Evolutionary conservation across 2,113 vertebrate species (phyloP).

Genomic region (Brachionichthys hirsutus): DNA sequence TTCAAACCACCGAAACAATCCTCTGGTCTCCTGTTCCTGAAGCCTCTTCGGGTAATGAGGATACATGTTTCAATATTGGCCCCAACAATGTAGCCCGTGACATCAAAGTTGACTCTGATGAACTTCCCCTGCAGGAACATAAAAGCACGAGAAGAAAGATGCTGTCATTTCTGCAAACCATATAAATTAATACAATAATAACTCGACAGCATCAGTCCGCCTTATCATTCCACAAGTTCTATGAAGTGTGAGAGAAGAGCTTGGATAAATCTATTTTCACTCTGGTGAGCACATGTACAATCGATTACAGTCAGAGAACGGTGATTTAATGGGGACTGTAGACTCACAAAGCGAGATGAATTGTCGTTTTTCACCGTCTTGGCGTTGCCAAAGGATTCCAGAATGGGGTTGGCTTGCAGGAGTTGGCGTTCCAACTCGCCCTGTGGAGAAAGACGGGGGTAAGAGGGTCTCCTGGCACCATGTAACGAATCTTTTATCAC

Average conservation of each 20-base stretch:
- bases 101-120: constrained; percentile 98
- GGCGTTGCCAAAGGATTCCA: constrained; percentile 97
- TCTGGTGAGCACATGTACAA: not conserved
- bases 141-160: no score
- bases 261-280: not conserved
- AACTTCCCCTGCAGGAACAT: constrained; percentile 92
- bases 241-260: not conserved
- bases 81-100: constrained; percentile 97
- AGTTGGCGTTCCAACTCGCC: constrained; percentile 97
- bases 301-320: constrained; percentile 17
- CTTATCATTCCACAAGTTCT: no score
- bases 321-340: constrained; percentile 15
- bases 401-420: constrained; percentile 96
- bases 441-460: constrained; percentile 70
- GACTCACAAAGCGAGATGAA: constrained; percentile 96
- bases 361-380: constrained; percentile 99
- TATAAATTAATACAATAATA: no score
- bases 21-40: not conserved
- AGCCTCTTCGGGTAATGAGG: constrained; percentile 65
- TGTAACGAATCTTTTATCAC: not conserved
- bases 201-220: no score
- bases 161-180: no score
- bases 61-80: constrained; percentile 99
- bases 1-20: constrained; percentile 6
- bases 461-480: constrained; percentile 18